These are phyloP conservation scores for Diploscapter pachys DNA, from an alignment of 1,140 invertebrate genomes.

Conservation along the genomic window DNA sequence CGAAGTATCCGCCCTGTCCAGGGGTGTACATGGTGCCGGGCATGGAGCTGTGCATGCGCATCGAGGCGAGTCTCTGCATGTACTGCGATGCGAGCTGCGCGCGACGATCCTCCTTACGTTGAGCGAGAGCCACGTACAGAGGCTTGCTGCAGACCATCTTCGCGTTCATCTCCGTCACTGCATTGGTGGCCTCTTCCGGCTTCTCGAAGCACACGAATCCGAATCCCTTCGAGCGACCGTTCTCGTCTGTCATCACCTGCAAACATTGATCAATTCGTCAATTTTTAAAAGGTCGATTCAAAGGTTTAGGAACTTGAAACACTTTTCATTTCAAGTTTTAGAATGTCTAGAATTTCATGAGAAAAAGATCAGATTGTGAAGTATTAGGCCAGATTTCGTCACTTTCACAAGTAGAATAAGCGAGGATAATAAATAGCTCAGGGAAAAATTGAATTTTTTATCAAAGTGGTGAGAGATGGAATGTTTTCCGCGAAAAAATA, in stretches of 20 bases:
- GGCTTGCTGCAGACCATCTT: slow-evolving; percentile 92
- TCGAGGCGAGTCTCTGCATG: slow-evolving; percentile 90
- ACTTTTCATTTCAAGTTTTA: too few species aligned
- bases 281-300: neutral
- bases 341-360: too few species aligned
- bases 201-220: slow-evolving; percentile 98
- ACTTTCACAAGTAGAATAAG: too few species aligned
- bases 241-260: slow-evolving; percentile 84
- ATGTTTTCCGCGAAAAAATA: slow-evolving; percentile 75
- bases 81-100: slow-evolving; percentile 94
- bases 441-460: neutral
- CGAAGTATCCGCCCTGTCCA: slow-evolving; percentile 22
- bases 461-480: neutral
- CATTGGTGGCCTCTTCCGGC: slow-evolving; percentile 96
- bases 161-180: slow-evolving; percentile 96
- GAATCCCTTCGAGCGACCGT: slow-evolving; percentile 79
- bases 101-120: slow-evolving; percentile 90
- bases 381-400: too few species aligned
- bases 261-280: slow-evolving; percentile 25
- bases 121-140: slow-evolving; percentile 93
- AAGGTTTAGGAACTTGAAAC: neutral
- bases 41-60: slow-evolving; percentile 75
- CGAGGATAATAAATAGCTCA: neutral
- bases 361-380: too few species aligned
- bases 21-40: slow-evolving; percentile 11